Conservation (phyloP, 2,113 vertebrate species). For the Planiliza haematocheilus region DNA sequence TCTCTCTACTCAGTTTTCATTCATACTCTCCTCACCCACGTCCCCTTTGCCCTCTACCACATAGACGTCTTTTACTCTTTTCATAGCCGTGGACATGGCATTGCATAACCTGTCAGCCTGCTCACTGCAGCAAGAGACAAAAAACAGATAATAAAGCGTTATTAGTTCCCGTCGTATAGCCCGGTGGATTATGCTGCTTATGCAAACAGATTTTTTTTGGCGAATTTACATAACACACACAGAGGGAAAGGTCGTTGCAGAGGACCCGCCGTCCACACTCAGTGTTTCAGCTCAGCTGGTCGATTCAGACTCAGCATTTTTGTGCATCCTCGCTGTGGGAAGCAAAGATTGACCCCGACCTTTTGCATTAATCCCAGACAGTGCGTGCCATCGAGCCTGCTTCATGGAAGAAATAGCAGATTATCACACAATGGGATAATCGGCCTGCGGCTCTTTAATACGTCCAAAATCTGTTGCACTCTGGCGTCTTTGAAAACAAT, state of each 20-base stretch:
- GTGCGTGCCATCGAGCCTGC: conserved; percentile 6
- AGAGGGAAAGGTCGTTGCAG: conserved; percentile 33
- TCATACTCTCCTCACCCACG: conserved; percentile 24
- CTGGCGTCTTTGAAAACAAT: conserved; percentile 23
- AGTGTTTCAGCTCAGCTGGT: conserved; percentile 18
- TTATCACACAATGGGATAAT: conserved; percentile 50
- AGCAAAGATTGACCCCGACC: not conserved
- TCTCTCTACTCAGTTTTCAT: not conserved
- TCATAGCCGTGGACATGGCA: not conserved
- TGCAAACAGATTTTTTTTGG: conserved; percentile 77
- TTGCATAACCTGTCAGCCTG: conserved; percentile 51
- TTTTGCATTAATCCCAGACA: conserved; percentile 13
- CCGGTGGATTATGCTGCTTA: conserved; percentile 75
- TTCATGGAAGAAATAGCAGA: conserved; percentile 53
- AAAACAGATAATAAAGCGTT: conserved; percentile 58
- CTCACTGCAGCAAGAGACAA: conserved; percentile 14
- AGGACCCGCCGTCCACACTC: conserved; percentile 15
- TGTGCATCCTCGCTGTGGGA: not conserved
- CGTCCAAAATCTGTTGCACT: conserved; percentile 21
- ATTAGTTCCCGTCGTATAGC: conserved; percentile 34
- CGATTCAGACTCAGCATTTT: conserved; percentile 3
- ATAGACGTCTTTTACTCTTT: not conserved
- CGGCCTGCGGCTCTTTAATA: conserved; percentile 23
- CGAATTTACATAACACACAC: conserved; percentile 76
- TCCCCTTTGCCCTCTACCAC: conserved; percentile 12